Evolutionary conservation across 2,888 invertebrate species (phyloP).

Genomic region (Lampropteryx suffumata): DNA sequence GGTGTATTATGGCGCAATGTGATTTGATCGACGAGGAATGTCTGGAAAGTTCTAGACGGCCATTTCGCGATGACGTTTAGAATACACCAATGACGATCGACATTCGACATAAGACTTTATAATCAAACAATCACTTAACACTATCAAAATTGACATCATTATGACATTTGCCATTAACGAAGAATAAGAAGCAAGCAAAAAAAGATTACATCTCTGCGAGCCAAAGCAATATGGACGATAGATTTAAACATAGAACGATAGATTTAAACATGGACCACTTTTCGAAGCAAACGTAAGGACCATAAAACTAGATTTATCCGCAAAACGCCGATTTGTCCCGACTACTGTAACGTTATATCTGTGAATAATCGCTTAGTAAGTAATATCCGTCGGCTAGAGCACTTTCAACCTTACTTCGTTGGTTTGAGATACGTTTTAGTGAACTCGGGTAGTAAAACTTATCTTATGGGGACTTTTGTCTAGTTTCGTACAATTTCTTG

Average conservation of each 20-base stretch:
- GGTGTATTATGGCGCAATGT: too few relatives aligned
- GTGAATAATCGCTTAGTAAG: conserved; percentile 37
- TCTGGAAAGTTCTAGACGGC: too few relatives aligned
- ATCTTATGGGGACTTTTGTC: conserved; percentile 12
- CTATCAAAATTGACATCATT: too few relatives aligned
- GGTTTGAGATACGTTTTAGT: conserved; percentile 25
- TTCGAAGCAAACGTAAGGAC: conserved; percentile 14
- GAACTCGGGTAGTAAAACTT: neutral
- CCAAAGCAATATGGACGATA: conserved; percentile 8
- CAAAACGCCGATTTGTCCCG: conserved; percentile 41
- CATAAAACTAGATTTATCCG: conserved; percentile 35
- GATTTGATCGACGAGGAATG: too few relatives aligned
- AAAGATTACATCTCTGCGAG: neutral
- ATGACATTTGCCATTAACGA: too few relatives aligned
- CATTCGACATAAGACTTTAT: too few relatives aligned
- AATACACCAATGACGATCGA: too few relatives aligned
- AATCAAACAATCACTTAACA: too few relatives aligned
- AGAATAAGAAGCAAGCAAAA: too few relatives aligned
- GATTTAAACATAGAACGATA: neutral
- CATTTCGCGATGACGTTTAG: too few relatives aligned
- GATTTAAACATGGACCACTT: conserved; percentile 11
- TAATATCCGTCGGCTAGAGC: conserved; percentile 23
- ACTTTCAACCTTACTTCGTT: conserved; percentile 13
- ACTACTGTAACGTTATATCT: conserved; percentile 41
- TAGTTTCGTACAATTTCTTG: conserved; percentile 34